phyloP scores from a whole-genome alignment of 1,140 invertebrate species.

The Drosophila truncata region DNA sequence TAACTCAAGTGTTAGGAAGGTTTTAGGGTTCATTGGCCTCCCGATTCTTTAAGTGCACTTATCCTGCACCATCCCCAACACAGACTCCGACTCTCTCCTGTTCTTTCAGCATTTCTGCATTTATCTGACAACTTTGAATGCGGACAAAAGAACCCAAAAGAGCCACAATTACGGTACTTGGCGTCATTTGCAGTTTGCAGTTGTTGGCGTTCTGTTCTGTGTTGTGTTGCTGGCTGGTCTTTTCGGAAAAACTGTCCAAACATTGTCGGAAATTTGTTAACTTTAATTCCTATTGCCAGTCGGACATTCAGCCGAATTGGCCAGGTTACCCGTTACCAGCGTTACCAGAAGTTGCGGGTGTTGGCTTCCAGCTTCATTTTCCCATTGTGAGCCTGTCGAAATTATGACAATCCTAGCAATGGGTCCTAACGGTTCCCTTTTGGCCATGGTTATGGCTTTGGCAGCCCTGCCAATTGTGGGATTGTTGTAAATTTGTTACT shows the following conservation, averaged over 20 bases:
- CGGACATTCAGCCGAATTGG: constrained; percentile 47
- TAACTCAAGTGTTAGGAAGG: not conserved
- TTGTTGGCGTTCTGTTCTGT: constrained; percentile 38
- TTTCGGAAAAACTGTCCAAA: constrained; percentile 73
- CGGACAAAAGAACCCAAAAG: constrained; percentile 73
- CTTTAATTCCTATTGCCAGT: constrained; percentile 78
- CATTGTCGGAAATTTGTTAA: constrained; percentile 84
- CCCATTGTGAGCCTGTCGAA: constrained; percentile 65
- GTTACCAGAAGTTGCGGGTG: constrained; percentile 68
- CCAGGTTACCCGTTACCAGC: constrained; percentile 22
- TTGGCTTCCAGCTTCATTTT: constrained; percentile 46
- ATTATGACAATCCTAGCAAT: constrained; percentile 77
- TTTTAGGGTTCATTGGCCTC: too few relatives aligned
- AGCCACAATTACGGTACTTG: constrained; percentile 75
- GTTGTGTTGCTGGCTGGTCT: constrained; percentile 23
- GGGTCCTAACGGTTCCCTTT: constrained; percentile 56
- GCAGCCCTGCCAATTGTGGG: constrained; percentile 34
- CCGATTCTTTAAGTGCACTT: constrained; percentile 13
- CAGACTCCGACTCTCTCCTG: constrained; percentile 15
- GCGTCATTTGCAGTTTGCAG: constrained; percentile 40
- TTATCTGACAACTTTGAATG: constrained; percentile 56
- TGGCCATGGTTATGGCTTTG: not conserved
- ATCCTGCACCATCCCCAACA: constrained; percentile 9
- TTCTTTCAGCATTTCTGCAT: constrained; percentile 13
- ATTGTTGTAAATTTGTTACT: constrained; percentile 76